These are phyloP conservation scores for Pardosa pseudoannulata DNA, from an alignment of 2,888 invertebrate genomes.

Conservation along the genomic window DNA sequence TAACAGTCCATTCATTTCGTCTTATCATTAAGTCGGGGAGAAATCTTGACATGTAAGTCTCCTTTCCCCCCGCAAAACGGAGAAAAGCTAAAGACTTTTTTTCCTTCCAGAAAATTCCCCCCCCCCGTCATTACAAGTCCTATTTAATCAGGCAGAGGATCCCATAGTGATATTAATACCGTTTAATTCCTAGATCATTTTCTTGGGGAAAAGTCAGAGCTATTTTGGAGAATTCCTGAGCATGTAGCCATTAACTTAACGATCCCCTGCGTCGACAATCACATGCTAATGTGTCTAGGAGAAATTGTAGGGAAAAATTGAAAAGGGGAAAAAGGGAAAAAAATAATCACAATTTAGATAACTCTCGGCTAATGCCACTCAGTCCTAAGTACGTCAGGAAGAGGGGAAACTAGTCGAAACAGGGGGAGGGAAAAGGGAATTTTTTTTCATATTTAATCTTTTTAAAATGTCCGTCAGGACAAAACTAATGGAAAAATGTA, in stretches of 20 bases:
- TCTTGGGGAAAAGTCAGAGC: conserved; percentile 6
- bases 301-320: no score
- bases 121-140: background rate
- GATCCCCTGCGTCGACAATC: background rate
- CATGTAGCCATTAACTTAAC: conserved; percentile 12
- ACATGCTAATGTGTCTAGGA: background rate
- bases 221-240: background rate
- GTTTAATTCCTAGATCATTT: conserved; percentile 14
- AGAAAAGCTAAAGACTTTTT: no score
- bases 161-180: conserved; percentile 17
- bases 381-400: conserved; percentile 7
- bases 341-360: background rate
- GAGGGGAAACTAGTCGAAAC: background rate
- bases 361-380: conserved; percentile 1
- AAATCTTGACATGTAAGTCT: conserved; percentile 3
- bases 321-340: background rate
- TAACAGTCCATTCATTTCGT: conserved; percentile 16
- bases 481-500: background rate
- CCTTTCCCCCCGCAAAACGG: no score
- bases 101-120: background rate
- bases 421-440: no score
- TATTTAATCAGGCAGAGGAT: conserved; percentile 13
- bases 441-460: conserved; percentile 21
- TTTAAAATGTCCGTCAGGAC: conserved; percentile 4
- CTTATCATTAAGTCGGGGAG: background rate